A percentile compares a stretch with the other conserved stretches of the same genome.
Evolutionary conservation across 2,888 invertebrate species (phyloP).

Genomic region (Pycnomerus fuliginosus): DNA sequence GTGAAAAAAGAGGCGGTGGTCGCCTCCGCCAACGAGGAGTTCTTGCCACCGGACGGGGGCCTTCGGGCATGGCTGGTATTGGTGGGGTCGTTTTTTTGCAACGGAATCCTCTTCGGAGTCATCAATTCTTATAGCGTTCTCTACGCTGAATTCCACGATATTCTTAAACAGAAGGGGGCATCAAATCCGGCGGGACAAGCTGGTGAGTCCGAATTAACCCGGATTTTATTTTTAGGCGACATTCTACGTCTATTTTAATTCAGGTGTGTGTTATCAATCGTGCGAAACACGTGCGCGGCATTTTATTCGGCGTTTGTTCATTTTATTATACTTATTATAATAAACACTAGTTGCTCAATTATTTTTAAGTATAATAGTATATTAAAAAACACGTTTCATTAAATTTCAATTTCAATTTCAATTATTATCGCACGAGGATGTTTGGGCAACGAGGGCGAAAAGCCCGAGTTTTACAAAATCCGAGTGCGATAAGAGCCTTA

Average conservation of each 20-base stretch:
- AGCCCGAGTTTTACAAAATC: no score
- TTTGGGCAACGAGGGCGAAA: no score
- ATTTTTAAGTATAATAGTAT: no score
- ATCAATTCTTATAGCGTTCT: constrained; percentile 88
- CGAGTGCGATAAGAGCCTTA: no score
- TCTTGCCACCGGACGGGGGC: constrained; percentile 72
- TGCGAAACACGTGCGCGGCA: neutral
- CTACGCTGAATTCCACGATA: constrained; percentile 67
- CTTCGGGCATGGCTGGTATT: constrained; percentile 78
- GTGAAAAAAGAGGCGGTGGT: constrained; percentile 5
- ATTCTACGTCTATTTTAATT: no score
- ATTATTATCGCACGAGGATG: no score
- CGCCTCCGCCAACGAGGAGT: constrained; percentile 6
- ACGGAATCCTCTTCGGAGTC: constrained; percentile 87
- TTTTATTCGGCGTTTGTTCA: neutral
- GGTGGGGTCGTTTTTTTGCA: constrained; percentile 82
- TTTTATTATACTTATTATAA: no score
- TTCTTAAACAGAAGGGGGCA: constrained; percentile 64
- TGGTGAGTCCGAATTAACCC: constrained; percentile 62
- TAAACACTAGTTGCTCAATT: no score
- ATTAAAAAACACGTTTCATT: no score
- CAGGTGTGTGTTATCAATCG: no score
- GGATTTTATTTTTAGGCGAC: no score
- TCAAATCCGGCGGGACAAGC: constrained; percentile 77
- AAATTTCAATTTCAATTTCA: no score